A percentile compares a stretch with the other conserved stretches of the same genome.
Evolutionary conservation across 2,888 invertebrate species (phyloP).

Genomic region (Parnassius smintheus): DNA sequence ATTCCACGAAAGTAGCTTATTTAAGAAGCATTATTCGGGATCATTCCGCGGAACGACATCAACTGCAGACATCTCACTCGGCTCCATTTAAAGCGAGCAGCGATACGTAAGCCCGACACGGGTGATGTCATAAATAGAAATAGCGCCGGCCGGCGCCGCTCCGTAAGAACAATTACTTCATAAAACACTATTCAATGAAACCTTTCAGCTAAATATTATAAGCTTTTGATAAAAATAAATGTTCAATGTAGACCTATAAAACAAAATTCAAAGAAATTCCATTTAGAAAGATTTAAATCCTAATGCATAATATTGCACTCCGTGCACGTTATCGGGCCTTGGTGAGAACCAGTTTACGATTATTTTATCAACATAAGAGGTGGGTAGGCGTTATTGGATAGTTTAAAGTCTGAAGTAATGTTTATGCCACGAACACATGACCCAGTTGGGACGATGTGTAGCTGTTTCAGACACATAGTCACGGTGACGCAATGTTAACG

Average conservation of each 20-base stretch:
- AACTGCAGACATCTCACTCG: conserved; percentile 76
- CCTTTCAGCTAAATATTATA: conserved; percentile 47
- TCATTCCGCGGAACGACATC: conserved; percentile 76
- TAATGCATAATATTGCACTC: conserved; percentile 19
- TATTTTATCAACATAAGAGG: conserved; percentile 52
- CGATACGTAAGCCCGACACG: conserved; percentile 80
- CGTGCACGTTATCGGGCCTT: conserved; percentile 24
- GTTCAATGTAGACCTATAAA: neutral
- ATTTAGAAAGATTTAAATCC: neutral
- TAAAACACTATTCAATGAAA: conserved; percentile 58
- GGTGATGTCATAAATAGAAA: conserved; percentile 83
- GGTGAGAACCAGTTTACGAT: conserved; percentile 54
- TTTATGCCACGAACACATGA: conserved; percentile 65
- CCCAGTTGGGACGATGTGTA: conserved; percentile 60
- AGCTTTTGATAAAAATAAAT: neutral
- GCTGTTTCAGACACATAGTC: conserved; percentile 51
- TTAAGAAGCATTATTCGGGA: conserved; percentile 76
- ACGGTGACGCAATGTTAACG: conserved; percentile 56
- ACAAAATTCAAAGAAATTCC: neutral
- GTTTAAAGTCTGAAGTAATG: conserved; percentile 48
- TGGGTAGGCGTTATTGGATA: conserved; percentile 15
- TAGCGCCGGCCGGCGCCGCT: conserved; percentile 71
- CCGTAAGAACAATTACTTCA: conserved; percentile 62
- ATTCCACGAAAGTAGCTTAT: conserved; percentile 60
- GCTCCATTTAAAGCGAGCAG: conserved; percentile 82